Evolutionary conservation across 2,888 invertebrate species (phyloP), one percentile per base, ranked within the genome.

Genomic region (Fragum fragum): DNA sequence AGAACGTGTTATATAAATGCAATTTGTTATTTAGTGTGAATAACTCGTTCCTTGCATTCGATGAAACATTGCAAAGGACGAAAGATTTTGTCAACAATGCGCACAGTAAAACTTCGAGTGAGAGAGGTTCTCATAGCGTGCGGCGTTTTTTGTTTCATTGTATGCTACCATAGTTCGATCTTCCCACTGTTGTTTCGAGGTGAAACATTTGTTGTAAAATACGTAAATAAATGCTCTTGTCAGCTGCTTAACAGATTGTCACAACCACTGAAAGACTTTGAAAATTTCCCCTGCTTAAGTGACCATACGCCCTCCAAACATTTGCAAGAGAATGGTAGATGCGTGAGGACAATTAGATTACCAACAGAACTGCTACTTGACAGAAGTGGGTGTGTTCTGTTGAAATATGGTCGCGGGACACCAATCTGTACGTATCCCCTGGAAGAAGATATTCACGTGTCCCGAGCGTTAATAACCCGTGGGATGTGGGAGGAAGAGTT

Each of bases 361-460:
- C 52, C 52, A 5, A 52, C 3, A 52, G 6, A 52, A n/a, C 5
- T 14, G 6, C 16, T 52, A 14, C 5, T 18, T 2, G 52, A 52
- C 52, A 18, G 52, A 21, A 52, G 6, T 18, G 52, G 52, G n/a
- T 52, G 52, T 21, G 52, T 52, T 18, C 52, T 52, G 52, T 16
- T 52, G 2, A 52, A 21, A 21, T 52, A 52, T 16, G 52, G 52
- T 5, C 52, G 52, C 14, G 52, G 52, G 6, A 52, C 52, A 21
- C 52, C 52, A 5, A 52, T 52, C 52, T 52, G 52, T 52, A 52
- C 52, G 16, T 21, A 52, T 21, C 21, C 52, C 52, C 6, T 52
- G n/a, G 52, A 52, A n/a, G 52, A 52, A 52, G 52, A 52, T 52
- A 52, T 52, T 52, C 52, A 52, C 21, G 52, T 52, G 21, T 52